Evolutionary conservation across 2,888 invertebrate genomes (phyloP), one percentile per base, ranked within the genome.

Genomic region (Apodemia duryi): DNA sequence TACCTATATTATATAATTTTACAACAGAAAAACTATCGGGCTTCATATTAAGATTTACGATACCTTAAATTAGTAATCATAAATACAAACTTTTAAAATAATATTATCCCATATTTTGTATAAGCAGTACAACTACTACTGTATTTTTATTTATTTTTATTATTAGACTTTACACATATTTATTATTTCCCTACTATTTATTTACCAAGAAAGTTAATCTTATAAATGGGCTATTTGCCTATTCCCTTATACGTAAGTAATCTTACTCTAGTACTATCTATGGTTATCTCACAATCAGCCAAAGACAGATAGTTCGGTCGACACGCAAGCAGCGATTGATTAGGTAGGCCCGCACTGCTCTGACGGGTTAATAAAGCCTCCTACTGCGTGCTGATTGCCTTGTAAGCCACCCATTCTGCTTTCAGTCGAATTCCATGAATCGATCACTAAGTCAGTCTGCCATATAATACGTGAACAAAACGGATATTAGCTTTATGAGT

Each of bases 321-420:
- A 85, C 91, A 91, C 90, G 89, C 91, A 83, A 91, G 81, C 88
- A 77, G 76, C 90, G 91, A 91, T 91, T 91, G 91, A 91, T 91
- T 91, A 90, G 88, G 78, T 79, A 74, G 76, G 80, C 87, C 89
- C 87, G 85, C 84, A 86, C 81, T 83, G 79, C 81, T 83, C 85
- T 86, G 88, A 85, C 88, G 88, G 86, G 88, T 88, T 91, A 91
- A 91, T 91, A 90, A 86, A 89, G 85, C 86, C 84, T 84, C 77
- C 77, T 76, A 79, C 78, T 83, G 79, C 80, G 78, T 80, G 81
- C 85, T 85, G 88, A 89, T 91, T 89, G 87, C 85, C 85, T 83
- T 80, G 84, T 86, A 85, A 86, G 82, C 84, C 78, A 84, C 85
- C 84, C 82, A 81, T 81, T 82, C 82, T 79, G 83, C 77, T 82